A percentile compares a stretch with the other conserved stretches of the same genome.
phyloP scores from a whole-genome alignment of 1,140 invertebrate genomes.

The Copidosoma floridanum region DNA sequence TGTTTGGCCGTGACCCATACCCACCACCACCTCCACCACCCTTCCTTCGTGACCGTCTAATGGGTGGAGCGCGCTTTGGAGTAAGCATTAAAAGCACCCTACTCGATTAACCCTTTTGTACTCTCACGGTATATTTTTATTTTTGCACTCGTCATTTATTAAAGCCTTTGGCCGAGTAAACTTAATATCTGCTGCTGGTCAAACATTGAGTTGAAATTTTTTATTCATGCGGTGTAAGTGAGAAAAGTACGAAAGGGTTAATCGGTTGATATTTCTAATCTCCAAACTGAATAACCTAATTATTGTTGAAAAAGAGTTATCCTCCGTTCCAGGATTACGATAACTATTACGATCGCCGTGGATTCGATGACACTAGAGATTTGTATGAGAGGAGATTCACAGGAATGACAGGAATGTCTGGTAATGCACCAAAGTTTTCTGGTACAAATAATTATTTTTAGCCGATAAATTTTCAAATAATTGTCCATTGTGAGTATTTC shows the following conservation, averaged over 20 bases:
- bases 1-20: conserved; percentile 81
- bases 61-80: conserved; percentile 74
- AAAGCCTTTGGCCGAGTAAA: no score
- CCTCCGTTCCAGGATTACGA: conserved; percentile 69
- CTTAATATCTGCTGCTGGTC: no score
- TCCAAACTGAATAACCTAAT: not conserved
- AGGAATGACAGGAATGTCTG: conserved; percentile 57
- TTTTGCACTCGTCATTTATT: no score
- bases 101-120: conserved; percentile 11
- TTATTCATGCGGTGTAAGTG: no score
- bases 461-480: no score
- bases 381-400: conserved; percentile 77
- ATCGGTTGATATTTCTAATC: not conserved
- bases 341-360: conserved; percentile 72
- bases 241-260: conserved; percentile 13
- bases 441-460: not conserved
- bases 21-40: conserved; percentile 80
- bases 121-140: no score
- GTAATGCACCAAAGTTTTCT: conserved; percentile 9
- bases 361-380: conserved; percentile 74
- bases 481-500: not conserved
- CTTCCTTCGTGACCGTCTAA: conserved; percentile 81
- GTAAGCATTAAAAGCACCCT: conserved; percentile 58
- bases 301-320: conserved; percentile 22
- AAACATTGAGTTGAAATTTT: no score